Evolutionary conservation across 1,140 invertebrate species (phyloP), one percentile per base, ranked within the genome.

Genomic region (Zelostemma sp.): DNA sequence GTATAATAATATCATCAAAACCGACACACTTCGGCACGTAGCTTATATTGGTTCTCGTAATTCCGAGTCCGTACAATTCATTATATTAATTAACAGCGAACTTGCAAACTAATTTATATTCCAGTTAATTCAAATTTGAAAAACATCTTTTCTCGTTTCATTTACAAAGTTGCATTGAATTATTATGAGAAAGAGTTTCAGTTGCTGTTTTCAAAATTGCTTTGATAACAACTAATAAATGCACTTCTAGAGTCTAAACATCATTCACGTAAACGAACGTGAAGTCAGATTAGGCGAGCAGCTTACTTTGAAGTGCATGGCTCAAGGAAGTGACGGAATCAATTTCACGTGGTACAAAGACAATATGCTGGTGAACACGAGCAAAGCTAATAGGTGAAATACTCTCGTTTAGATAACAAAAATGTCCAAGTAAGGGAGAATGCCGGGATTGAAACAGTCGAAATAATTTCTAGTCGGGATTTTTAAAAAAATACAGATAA

Each of bases 291-390:
- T 92, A 75, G 90, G 89, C 12, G 91, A 91, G 62, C 90, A 92
- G 75, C 93, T 94, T 68, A 89, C 91, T 68, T 83, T 95, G 66
- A 91, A 90, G 45, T 95, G 93, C 74, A 86, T 89, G 43, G 92
- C 92, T 28, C 89, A 92, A 72, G 93, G 92, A 60, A 93, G 92
- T 53, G 88, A 90, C 1, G 86, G 88, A 31, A 91, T 92, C 74
- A 88, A 87, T 25, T 94, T 94, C 76, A 88, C 88, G 25, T 95
- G 93, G 93, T 93, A 90, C 85, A 95, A 94, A 78, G 92, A 95
- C 76, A 89, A 90, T 1, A 87, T 91, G 48, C 87, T 88, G 59
- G 89, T 94, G 54, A 93, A 94, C 78, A 89, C 88, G 64, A 90
- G 89, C 55, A 89, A 89, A 72, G 88, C 91, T 16, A 89, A 86